Base-by-base conservation (phyloP, 2,797 vertebrate species). In the Coccyzus lansbergi region DNA sequence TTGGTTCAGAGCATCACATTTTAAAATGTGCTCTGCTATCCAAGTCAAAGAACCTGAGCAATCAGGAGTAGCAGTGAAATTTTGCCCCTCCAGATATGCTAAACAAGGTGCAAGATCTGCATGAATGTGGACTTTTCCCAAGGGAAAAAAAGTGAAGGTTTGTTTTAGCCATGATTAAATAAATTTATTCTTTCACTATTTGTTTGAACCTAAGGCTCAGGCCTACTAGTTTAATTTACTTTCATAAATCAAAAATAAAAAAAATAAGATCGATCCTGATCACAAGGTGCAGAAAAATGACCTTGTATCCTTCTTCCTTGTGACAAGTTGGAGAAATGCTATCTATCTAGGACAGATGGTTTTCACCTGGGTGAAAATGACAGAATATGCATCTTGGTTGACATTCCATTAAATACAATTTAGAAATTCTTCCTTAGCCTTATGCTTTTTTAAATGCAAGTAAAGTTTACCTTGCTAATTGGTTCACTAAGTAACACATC, bases 351-450 rank as follows among this genome's bases (percentile, higher is more conserved):
- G 40, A 95, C 96, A 97, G 94, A 96, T 96, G 93, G 90, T 53
- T 96, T 96, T 97, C 90, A 97, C 92, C 92, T 94, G 86, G 64
- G 63, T 17, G 1, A 89, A 90, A 96, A 83, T 96, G 95, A 96
- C 95, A 97, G 92, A 95, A 93, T 90, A 93, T 96, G 94, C 64
- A 93, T 96, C 95, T 96, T 91, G 82, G 93, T 58, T 97, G 96
- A 97, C 96, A 95, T 97, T 95, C 86, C 95, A 97, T 97, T 97
- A 97, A 92, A 93, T 88, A 89, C 91, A 94, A 93, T 96, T 97
- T 94, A 93, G 87, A 86, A 94, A 89, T 77, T 90, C 81, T 90
- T 95, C 80, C 88, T 92, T 76, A 89, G 71, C 75, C 49, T 86
- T 81, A 75, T 0, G 1, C 55, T 52, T 87, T 85, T 89, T 92